Base-by-base conservation (phyloP, 1,140 invertebrate genomes). In the Aphelenchoides avenae region DNA sequence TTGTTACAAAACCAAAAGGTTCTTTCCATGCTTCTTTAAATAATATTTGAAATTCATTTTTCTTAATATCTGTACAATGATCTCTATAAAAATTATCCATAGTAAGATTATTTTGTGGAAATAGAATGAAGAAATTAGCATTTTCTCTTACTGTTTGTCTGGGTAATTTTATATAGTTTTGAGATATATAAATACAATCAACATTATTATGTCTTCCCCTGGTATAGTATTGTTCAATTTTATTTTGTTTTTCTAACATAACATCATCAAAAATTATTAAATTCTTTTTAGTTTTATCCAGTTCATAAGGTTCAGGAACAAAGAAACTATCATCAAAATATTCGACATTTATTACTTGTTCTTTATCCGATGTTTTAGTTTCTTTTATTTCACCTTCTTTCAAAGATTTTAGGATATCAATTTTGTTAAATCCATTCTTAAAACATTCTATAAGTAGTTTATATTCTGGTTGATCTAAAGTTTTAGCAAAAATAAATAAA, bases 181-280 rank as follows among this genome's bases (percentile, higher is more conserved):
- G 58, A 43, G 29, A 37, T 33, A 61, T 61, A 40, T 61, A 61
- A 63, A 61, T 61, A 61, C 58, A 61, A 59, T 61, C 58, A 27
- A 61, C 63, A 37, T 63, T 61, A 61, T 61, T 61, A 57, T 61
- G 58, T 52, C 58, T 61, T 5, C 58, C 58, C 27, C 44, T 3
- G 29, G 58, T 61, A 40, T 61, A 61, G 48, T 64, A 61, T 11
- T 42, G 36, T 64, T 61, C 60, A n/a, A 61, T 43, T 56, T 64
- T 61, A 64, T 64, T 61, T 64, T 61, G 58, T 53, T 61, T 61
- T 37, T 64, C 59, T 18, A 64, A 31, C 54, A 58, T 60, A 20
- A 58, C 34, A 22, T 58, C 56, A 58, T 58, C 56, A 61, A 58
- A 58, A 6, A 64, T 64, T 18, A 65, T 64, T 5, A 61, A 27